Conservation (phyloP, 2,113 vertebrate species). For the Entomyzon cyanotis region DNA sequence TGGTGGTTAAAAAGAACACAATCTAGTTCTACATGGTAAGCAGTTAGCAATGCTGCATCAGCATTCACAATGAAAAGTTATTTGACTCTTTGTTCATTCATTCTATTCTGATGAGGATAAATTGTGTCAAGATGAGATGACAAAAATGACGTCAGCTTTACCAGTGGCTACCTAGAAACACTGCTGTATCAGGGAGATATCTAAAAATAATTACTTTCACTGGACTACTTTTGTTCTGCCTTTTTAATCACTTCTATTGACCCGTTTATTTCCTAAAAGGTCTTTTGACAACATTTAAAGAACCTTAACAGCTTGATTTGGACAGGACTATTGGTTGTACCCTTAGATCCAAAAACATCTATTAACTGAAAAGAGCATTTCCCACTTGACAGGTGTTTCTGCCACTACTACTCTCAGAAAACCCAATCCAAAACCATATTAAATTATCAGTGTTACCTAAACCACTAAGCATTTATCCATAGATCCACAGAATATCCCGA, state of each 20-base stretch:
- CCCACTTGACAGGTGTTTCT: background rate
- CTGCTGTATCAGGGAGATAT: background rate
- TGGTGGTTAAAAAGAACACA: background rate
- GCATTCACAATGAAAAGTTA: background rate
- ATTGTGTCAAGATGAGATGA: background rate
- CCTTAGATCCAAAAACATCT: background rate
- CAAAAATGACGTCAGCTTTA: background rate
- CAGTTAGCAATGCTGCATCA: background rate
- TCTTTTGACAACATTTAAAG: background rate
- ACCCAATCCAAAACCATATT: fast-evolving
- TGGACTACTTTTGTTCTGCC: background rate
- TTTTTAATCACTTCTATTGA: background rate
- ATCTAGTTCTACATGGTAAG: fast-evolving
- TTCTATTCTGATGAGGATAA: background rate
- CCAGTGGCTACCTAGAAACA: background rate
- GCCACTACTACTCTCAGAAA: background rate
- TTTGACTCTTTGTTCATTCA: background rate
- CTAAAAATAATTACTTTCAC: background rate
- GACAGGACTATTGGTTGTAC: background rate
- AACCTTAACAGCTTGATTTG: background rate
- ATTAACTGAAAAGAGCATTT: background rate
- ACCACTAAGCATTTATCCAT: background rate
- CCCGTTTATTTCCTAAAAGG: background rate
- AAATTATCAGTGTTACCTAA: background rate
- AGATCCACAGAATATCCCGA: background rate